These are phyloP conservation scores for Hymenochirus boettgeri DNA, from an alignment of 2,113 vertebrate genomes.

Conservation along the genomic window DNA sequence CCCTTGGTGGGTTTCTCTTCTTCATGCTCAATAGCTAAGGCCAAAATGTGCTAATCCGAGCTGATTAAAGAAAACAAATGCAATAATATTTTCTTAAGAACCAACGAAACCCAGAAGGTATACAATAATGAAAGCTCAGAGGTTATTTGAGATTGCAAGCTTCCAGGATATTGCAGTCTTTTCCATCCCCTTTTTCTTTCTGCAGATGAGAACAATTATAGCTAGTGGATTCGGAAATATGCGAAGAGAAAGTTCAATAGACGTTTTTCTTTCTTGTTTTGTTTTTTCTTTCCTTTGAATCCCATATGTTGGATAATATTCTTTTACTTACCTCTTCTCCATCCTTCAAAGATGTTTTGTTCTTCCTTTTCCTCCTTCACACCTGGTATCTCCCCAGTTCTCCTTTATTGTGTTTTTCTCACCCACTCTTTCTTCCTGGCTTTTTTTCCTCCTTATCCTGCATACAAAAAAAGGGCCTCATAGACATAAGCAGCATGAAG, in stretches of 20 bases:
- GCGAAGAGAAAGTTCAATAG: neutral
- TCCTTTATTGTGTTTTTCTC: constrained; percentile 14
- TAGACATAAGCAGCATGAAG: constrained; percentile 83
- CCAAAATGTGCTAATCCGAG: neutral
- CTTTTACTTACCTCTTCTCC: constrained; percentile 16
- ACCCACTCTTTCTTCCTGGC: neutral
- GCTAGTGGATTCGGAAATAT: neutral
- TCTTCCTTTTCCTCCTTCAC: constrained; percentile 2
- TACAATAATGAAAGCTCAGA: neutral
- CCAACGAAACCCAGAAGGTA: neutral
- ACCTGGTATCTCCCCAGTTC: constrained; percentile 11
- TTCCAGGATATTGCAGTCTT: neutral
- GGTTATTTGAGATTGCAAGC: neutral
- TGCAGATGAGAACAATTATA: neutral
- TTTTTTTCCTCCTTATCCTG: constrained; percentile 32
- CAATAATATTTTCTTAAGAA: neutral
- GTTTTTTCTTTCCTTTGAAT: neutral
- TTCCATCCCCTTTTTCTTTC: neutral
- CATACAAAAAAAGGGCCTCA: constrained; percentile 52
- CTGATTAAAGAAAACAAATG: neutral
- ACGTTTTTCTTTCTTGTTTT: neutral
- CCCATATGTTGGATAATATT: neutral
- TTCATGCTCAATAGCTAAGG: neutral
- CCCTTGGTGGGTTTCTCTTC: constrained; percentile 18
- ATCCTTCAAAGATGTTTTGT: neutral